Evolutionary conservation across 2,797 vertebrate genomes (phyloP).

Genomic region (Lophotriccus pileatus): DNA sequence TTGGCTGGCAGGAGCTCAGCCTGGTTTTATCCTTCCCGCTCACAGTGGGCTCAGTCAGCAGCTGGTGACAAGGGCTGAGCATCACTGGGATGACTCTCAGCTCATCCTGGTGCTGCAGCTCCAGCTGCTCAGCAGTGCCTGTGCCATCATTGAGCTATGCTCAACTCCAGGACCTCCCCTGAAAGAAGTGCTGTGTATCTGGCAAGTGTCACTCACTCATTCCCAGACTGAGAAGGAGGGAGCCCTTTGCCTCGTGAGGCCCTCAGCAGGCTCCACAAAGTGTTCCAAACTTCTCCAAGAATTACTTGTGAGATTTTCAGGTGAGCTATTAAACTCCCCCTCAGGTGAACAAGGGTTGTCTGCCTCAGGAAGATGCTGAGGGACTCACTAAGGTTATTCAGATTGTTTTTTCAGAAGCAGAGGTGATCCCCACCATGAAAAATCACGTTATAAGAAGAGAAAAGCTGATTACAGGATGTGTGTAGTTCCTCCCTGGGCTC

Average conservation of each 20-base stretch:
- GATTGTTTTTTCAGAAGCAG: neutral
- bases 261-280: neutral
- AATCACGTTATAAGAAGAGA: neutral
- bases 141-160: neutral
- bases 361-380: neutral
- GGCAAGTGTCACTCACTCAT: neutral
- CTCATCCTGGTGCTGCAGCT: neutral
- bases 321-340: neutral
- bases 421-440: neutral
- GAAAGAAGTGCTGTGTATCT: neutral
- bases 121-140: neutral
- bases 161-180: neutral
- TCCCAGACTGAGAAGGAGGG: neutral
- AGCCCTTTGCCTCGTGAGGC: neutral
- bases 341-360: neutral
- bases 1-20: neutral
- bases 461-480: neutral
- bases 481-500: neutral
- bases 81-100: neutral
- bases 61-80: neutral
- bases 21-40: neutral
- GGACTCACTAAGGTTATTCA: neutral
- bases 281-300: neutral
- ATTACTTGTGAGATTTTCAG: neutral
- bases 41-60: neutral